These are phyloP conservation scores for Lampropteryx suffumata DNA, from an alignment of 2,888 invertebrate genomes.

Conservation along the genomic window DNA sequence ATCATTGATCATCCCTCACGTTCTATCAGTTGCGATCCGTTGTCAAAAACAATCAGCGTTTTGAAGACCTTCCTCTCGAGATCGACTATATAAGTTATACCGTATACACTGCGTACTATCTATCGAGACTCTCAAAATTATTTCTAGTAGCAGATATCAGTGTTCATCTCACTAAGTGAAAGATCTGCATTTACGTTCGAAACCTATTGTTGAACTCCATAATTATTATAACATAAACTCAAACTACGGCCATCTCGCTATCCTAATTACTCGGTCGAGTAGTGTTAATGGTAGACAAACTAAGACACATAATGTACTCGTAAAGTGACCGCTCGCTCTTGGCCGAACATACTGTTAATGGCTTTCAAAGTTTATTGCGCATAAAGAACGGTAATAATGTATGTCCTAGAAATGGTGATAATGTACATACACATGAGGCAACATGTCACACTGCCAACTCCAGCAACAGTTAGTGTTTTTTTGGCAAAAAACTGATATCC, in stretches of 20 bases:
- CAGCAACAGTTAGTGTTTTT: too few species aligned
- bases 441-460: too few species aligned
- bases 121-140: too few species aligned
- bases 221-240: constrained; percentile 9
- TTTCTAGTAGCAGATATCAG: too few species aligned
- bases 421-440: too few species aligned
- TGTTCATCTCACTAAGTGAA: too few species aligned
- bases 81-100: constrained; percentile 1
- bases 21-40: constrained; percentile 27
- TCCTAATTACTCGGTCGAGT: constrained; percentile 21
- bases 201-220: too few species aligned
- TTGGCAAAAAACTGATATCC: too few species aligned
- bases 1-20: constrained; percentile 31
- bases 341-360: constrained; percentile 20
- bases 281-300: constrained; percentile 21
- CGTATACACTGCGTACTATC: neutral
- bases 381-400: constrained; percentile 2
- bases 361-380: constrained; percentile 15
- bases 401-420: neutral
- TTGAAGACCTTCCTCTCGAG: constrained; percentile 14
- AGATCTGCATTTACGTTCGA: too few species aligned
- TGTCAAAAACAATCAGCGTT: constrained; percentile 37
- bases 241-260: constrained; percentile 13
- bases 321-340: constrained; percentile 22
- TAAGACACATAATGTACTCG: constrained; percentile 15